Conservation (phyloP, 1,140 invertebrate species). For the Sminthurides bifidus region DNA sequence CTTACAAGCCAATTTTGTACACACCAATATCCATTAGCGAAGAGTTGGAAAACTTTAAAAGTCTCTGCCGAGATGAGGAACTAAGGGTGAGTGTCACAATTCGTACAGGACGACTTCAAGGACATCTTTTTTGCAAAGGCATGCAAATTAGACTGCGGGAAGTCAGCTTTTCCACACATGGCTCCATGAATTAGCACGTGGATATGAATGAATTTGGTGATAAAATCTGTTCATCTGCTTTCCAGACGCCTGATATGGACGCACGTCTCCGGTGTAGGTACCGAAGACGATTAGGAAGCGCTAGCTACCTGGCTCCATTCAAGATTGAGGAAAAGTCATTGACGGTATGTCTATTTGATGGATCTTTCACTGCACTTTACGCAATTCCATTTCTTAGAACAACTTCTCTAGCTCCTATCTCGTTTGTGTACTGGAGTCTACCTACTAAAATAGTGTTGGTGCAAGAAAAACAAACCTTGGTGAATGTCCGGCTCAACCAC, state of each 20-base stretch:
- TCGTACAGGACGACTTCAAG: background rate
- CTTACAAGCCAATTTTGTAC: constrained; percentile 25
- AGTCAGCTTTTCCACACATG: too few species aligned
- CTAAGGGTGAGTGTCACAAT: constrained; percentile 33
- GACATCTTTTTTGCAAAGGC: background rate
- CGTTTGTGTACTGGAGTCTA: too few species aligned
- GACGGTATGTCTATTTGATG: too few species aligned
- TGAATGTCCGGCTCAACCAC: too few species aligned
- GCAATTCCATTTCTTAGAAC: too few species aligned
- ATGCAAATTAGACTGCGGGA: too few species aligned
- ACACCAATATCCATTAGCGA: constrained; percentile 22
- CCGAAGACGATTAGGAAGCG: constrained; percentile 36
- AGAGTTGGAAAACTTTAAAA: constrained; percentile 38
- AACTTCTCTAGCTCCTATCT: too few species aligned
- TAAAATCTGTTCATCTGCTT: background rate
- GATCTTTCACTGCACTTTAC: too few species aligned
- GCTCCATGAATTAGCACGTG: too few species aligned
- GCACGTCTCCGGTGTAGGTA: constrained; percentile 39
- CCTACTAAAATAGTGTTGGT: too few species aligned
- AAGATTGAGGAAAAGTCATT: constrained; percentile 42
- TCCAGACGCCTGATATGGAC: constrained; percentile 30
- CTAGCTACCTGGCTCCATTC: constrained; percentile 39
- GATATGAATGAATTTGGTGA: too few species aligned
- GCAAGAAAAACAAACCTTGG: too few species aligned
- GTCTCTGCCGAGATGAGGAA: constrained; percentile 41